Conservation (phyloP, 2,113 vertebrate species). For the Otis tarda region DNA sequence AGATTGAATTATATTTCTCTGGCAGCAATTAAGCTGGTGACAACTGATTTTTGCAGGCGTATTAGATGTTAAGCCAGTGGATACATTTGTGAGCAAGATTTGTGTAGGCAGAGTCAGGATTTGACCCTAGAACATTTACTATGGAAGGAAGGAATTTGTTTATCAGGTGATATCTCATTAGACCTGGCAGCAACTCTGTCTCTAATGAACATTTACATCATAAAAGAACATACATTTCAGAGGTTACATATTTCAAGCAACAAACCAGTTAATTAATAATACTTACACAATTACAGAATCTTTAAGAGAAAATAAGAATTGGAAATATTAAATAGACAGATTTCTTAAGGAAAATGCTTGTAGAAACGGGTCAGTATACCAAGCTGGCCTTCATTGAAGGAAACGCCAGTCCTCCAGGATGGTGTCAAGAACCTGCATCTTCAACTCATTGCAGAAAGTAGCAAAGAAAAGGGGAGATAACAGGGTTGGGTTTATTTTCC, state of each 20-base stretch:
- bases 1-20: background rate
- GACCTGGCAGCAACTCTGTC: background rate
- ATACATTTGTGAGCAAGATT: background rate
- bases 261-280: background rate
- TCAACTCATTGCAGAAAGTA: background rate
- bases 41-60: background rate
- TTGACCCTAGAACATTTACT: background rate
- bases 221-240: background rate
- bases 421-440: background rate
- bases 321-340: background rate
- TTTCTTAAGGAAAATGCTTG: background rate
- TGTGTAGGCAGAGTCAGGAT: background rate
- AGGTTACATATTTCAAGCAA: background rate
- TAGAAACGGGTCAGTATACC: background rate
- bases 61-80: background rate
- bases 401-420: background rate
- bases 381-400: background rate
- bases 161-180: background rate
- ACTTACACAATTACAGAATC: background rate
- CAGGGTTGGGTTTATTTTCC: background rate
- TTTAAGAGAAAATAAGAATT: background rate
- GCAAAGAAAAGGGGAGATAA: background rate
- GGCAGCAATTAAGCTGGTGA: background rate
- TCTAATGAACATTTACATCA: background rate
- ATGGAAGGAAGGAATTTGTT: background rate